A percentile compares a stretch with the other conserved stretches of the same genome.
These are phyloP conservation scores for Limnephilus marmoratus DNA, from an alignment of 2,888 invertebrate genomes.

Conservation along the genomic window DNA sequence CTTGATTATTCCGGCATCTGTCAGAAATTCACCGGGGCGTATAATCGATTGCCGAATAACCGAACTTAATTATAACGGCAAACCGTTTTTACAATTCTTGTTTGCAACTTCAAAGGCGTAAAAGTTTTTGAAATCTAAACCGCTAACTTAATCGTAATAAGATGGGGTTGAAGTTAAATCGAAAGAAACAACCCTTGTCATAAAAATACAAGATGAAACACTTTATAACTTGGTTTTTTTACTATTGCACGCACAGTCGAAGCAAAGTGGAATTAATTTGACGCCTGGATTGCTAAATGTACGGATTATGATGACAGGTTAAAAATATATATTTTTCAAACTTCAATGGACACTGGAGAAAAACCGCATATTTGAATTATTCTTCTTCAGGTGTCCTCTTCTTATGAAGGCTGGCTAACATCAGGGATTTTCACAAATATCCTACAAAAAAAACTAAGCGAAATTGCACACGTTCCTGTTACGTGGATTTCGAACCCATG, in stretches of 20 bases:
- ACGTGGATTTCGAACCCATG: too few relatives aligned
- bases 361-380: too few relatives aligned
- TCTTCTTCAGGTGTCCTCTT: too few relatives aligned
- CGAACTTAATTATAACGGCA: constrained; percentile 31
- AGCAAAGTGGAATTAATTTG: not conserved
- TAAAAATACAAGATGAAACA: constrained; percentile 8
- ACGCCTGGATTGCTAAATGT: too few relatives aligned
- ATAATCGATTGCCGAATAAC: constrained; percentile 58
- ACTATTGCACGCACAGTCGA: not conserved
- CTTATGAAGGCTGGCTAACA: too few relatives aligned
- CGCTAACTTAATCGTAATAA: constrained; percentile 27
- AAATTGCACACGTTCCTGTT: too few relatives aligned
- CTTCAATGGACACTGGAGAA: too few relatives aligned
- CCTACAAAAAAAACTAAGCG: too few relatives aligned
- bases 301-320: too few relatives aligned
- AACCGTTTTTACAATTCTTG: constrained; percentile 43
- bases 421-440: too few relatives aligned
- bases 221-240: not conserved
- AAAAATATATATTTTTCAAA: too few relatives aligned
- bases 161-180: not conserved
- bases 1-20: constrained; percentile 58
- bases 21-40: constrained; percentile 52
- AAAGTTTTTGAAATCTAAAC: constrained; percentile 44
- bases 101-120: constrained; percentile 38
- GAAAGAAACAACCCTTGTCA: constrained; percentile 21